Conservation (phyloP, 2,888 invertebrate genomes). For the Melangyna quadrimaculata region DNA sequence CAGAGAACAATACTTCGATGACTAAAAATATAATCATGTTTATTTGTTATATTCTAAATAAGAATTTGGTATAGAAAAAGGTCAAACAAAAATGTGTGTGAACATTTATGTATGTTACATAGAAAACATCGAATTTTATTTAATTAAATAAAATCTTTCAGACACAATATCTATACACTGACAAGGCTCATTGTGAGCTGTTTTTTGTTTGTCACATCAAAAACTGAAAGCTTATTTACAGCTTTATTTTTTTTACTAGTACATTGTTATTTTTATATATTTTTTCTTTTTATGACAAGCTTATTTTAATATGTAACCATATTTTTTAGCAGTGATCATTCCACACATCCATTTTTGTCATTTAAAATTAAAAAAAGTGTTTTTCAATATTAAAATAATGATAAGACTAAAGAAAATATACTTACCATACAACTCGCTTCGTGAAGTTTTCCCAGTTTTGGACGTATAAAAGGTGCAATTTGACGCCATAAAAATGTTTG, state of each 20-base stretch:
- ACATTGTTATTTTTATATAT: conserved; percentile 6
- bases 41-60: background rate
- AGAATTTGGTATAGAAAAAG: background rate
- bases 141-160: conserved; percentile 24
- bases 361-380: background rate
- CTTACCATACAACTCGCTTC: conserved; percentile 98
- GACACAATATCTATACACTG: conserved; percentile 45
- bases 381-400: background rate
- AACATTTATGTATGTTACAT: conserved; percentile 20
- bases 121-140: conserved; percentile 45
- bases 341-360: conserved; percentile 48
- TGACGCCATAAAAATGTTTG: conserved; percentile 99
- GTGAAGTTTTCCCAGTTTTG: conserved; percentile 96
- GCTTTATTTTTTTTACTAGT: conserved; percentile 50
- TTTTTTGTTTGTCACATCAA: conserved; percentile 40
- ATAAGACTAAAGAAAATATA: conserved; percentile 66
- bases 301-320: conserved; percentile 49
- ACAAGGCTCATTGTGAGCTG: conserved; percentile 17
- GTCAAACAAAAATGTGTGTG: conserved; percentile 45
- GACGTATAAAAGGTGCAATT: conserved; percentile 97
- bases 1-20: background rate
- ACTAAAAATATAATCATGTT: background rate
- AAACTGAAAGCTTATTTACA: conserved; percentile 75
- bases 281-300: conserved; percentile 13
- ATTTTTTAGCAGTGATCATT: conserved; percentile 65